Percentiles rank a stretch among this genome's conserved stretches.
phyloP scores from a whole-genome alignment of 2,113 vertebrate genomes.

The Gambusia holbrooki region DNA sequence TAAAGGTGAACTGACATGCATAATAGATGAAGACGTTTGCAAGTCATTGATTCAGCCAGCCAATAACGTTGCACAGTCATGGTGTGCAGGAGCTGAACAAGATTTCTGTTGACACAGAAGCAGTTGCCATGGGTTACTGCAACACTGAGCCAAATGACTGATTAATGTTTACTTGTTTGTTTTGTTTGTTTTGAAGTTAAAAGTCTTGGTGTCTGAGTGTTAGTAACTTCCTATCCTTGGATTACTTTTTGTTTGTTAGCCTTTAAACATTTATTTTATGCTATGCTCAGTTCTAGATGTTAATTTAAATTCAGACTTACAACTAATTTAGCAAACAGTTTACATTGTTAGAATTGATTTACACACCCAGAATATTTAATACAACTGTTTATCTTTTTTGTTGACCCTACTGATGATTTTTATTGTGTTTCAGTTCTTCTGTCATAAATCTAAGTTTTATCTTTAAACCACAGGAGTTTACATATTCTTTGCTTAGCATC shows the following conservation, averaged over 20 bases:
- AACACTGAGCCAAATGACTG: constrained; percentile 33
- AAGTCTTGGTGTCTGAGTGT: neutral
- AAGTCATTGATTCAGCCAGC: constrained; percentile 69
- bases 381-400: neutral
- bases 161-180: constrained; percentile 49
- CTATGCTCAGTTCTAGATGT: neutral
- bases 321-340: neutral
- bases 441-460: constrained; percentile 54
- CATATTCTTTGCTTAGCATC: constrained; percentile 37
- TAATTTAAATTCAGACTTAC: neutral
- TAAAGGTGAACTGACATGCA: constrained; percentile 72
- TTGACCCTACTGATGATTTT: neutral
- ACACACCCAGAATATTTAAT: neutral
- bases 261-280: neutral
- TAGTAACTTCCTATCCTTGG: neutral
- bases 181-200: neutral
- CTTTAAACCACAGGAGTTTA: constrained; percentile 28
- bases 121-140: constrained; percentile 75
- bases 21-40: constrained; percentile 74
- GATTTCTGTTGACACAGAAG: constrained; percentile 77
- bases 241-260: neutral
- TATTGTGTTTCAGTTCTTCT: neutral
- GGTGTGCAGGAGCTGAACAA: constrained; percentile 56
- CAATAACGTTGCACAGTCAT: constrained; percentile 60
- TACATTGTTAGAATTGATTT: neutral